Conservation (phyloP, 2,888 invertebrate genomes). For the Cantharis rustica region DNA sequence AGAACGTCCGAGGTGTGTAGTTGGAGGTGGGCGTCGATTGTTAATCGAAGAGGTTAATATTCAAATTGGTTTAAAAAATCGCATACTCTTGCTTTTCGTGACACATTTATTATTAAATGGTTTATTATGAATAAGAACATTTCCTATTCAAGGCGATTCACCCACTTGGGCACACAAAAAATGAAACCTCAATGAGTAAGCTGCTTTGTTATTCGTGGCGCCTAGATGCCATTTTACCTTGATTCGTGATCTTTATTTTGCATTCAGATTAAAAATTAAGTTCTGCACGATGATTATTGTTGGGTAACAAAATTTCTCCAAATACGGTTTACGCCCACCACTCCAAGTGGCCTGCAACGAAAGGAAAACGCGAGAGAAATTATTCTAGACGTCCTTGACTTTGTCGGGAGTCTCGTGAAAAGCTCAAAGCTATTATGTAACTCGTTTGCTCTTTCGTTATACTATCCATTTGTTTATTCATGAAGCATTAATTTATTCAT, state of each 20-base stretch:
- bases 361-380: slow-evolving; percentile 13
- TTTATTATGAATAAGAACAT: background rate
- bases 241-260: background rate
- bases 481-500: background rate
- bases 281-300: background rate
- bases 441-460: background rate
- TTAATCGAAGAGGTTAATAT: slow-evolving; percentile 16
- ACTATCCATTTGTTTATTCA: background rate
- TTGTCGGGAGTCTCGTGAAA: slow-evolving; percentile 7
- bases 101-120: slow-evolving; percentile 9
- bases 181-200: background rate
- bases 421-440: slow-evolving; percentile 2
- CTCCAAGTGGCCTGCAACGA: background rate
- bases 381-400: slow-evolving; percentile 16
- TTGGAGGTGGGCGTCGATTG: slow-evolving; percentile 1
- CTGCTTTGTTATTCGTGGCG: background rate
- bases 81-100: slow-evolving; percentile 15
- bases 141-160: slow-evolving; percentile 21
- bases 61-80: slow-evolving; percentile 15
- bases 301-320: slow-evolving; percentile 10
- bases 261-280: background rate
- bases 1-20: slow-evolving; percentile 3
- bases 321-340: slow-evolving; percentile 4
- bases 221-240: background rate
- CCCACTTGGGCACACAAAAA: slow-evolving; percentile 7